Conservation (phyloP, 2,797 vertebrate genomes). For the Acestrorhynchus altus region DNA sequence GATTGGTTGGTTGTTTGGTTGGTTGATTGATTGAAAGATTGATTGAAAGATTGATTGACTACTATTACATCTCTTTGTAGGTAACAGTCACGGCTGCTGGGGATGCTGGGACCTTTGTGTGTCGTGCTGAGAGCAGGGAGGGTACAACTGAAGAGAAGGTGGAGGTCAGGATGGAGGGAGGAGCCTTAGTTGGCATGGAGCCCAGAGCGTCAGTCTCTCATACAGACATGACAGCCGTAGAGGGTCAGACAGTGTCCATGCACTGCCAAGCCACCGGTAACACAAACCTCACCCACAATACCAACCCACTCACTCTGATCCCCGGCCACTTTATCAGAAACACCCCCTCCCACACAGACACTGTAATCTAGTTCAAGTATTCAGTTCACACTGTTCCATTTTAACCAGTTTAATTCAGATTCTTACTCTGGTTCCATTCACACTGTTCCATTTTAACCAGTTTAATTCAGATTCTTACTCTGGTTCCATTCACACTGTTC, state of each 20-base stretch:
- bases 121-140: slow-evolving; percentile 83
- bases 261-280: slow-evolving; percentile 85
- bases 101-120: slow-evolving; percentile 86
- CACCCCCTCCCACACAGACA: not conserved
- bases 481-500: no score
- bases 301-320: not conserved
- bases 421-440: no score
- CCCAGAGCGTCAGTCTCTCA: slow-evolving; percentile 77
- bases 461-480: no score
- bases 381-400: no score
- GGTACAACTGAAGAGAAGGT: slow-evolving; percentile 83
- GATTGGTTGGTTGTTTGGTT: no score
- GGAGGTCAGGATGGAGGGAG: slow-evolving; percentile 77
- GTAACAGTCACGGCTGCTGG: slow-evolving; percentile 76
- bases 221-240: slow-evolving; percentile 75
- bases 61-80: slow-evolving; percentile 69
- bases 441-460: no score
- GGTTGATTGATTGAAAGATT: no score
- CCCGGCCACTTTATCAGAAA: not conserved
- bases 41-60: no score
- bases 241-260: slow-evolving; percentile 83
- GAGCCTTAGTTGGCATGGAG: slow-evolving; percentile 40
- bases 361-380: no score
- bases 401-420: no score
- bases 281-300: not conserved